These are phyloP conservation scores for Catostylus mosaicus DNA, from an alignment of 30 jellyfish, hydroid and myxozoan genomes.

Conservation along the genomic window DNA sequence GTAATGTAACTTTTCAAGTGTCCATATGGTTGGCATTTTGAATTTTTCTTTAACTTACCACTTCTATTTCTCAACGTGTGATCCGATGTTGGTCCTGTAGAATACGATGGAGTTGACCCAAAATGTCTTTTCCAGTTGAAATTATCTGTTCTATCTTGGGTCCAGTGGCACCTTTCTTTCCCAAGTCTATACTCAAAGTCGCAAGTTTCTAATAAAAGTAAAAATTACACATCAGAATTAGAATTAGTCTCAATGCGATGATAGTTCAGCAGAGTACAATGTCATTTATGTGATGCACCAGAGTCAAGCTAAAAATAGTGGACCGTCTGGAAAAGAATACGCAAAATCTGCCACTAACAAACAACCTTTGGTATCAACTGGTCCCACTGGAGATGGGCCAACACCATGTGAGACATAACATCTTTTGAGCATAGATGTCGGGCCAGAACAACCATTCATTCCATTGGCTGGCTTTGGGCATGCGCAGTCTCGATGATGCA, in stretches of 20 bases:
- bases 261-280: no score
- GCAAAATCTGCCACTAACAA: no score
- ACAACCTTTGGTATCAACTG: no score
- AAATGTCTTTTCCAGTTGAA: neutral
- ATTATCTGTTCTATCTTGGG: constrained; percentile 1
- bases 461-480: constrained; percentile 13
- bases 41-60: no score
- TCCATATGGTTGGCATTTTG: no score
- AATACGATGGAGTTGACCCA: neutral
- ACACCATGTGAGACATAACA: neutral
- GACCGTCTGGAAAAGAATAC: no score
- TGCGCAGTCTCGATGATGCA: neutral
- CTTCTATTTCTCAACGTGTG: neutral
- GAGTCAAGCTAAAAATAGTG: no score
- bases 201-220: neutral
- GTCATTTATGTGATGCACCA: no score
- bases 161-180: neutral
- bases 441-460: neutral
- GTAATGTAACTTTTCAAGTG: no score
- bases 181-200: neutral
- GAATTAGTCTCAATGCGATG: no score
- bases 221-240: no score
- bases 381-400: no score
- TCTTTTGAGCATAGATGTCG: neutral
- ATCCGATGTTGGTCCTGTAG: neutral